Conservation (phyloP, 2,113 vertebrate species). For the Lanius collurio region DNA sequence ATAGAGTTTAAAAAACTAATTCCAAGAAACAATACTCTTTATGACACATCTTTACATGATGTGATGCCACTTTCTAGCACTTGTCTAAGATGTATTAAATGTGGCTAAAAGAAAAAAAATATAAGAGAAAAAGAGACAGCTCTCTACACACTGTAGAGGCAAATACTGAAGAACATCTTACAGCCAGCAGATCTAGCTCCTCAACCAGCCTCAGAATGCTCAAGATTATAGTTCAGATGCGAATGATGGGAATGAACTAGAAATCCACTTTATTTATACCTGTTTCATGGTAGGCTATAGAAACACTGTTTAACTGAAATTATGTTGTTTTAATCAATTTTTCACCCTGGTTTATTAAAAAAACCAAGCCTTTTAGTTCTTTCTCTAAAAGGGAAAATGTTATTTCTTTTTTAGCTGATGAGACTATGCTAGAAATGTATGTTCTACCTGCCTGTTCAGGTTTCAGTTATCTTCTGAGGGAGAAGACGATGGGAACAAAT, state of each 20-base stretch:
- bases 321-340: neutral
- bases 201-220: neutral
- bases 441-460: neutral
- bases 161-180: neutral
- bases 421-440: neutral
- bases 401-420: neutral
- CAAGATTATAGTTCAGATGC: neutral
- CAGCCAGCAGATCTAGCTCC: neutral
- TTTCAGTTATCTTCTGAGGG: neutral
- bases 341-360: neutral
- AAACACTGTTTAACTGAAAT: neutral
- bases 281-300: neutral
- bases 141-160: neutral
- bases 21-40: neutral
- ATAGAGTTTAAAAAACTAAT: neutral
- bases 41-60: neutral
- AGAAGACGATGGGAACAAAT: neutral
- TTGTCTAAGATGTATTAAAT: neutral
- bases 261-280: neutral
- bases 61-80: neutral
- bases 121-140: neutral
- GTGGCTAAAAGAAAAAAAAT: neutral
- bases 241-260: neutral
- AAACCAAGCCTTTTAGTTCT: neutral
- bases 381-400: neutral